These are phyloP conservation scores for Hirundo rustica DNA, from an alignment of 2,797 vertebrate genomes.

Conservation along the genomic window DNA sequence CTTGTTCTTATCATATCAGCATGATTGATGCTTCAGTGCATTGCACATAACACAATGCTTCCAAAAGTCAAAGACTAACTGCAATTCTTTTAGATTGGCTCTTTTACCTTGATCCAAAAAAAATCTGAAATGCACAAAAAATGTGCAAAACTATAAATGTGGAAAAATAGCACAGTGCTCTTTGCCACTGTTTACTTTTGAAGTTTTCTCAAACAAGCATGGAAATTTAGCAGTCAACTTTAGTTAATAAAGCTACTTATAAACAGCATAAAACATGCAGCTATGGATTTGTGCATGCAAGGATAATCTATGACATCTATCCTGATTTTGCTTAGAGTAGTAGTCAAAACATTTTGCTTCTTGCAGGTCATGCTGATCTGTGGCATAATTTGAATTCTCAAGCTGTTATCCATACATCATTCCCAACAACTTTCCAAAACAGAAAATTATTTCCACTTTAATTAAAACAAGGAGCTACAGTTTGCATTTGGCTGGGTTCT, in stretches of 20 bases:
- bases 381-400: conserved; percentile 63
- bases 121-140: neutral
- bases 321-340: conserved; percentile 55
- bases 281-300: neutral
- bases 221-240: conserved; percentile 2
- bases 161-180: neutral
- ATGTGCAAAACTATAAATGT: neutral
- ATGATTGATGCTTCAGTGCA: neutral
- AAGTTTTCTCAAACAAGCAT: conserved; percentile 33
- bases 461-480: neutral
- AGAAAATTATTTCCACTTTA: conserved; percentile 38
- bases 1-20: neutral
- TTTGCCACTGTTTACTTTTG: conserved; percentile 32
- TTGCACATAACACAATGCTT: neutral
- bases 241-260: conserved; percentile 41
- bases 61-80: conserved; percentile 27
- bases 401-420: conserved; percentile 60
- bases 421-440: conserved; percentile 47
- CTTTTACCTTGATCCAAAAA: conserved; percentile 20
- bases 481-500: neutral
- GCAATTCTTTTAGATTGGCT: neutral
- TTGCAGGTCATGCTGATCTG: conserved; percentile 55
- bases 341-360: conserved; percentile 68
- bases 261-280: neutral
- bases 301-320: conserved; percentile 40